Conservation (phyloP, 2,113 vertebrate species). For the Sturnus vulgaris region DNA sequence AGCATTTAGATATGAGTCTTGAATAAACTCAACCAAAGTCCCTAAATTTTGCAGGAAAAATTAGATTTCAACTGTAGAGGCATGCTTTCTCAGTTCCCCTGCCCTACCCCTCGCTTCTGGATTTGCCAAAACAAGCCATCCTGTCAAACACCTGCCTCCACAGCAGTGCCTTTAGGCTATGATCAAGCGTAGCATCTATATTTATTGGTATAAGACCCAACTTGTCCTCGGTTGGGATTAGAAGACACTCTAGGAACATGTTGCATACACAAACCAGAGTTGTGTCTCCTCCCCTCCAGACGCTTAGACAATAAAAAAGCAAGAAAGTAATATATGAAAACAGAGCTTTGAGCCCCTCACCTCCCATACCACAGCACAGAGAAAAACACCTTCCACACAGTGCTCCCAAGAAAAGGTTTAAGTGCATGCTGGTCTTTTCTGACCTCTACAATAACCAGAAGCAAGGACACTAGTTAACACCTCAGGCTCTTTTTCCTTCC, state of each 20-base stretch:
- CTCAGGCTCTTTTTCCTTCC: background rate
- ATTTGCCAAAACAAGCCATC: background rate
- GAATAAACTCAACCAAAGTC: background rate
- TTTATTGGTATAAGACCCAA: background rate
- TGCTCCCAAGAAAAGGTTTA: background rate
- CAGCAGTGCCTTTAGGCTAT: background rate
- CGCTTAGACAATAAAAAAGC: background rate
- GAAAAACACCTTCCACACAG: background rate
- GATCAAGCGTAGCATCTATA: background rate
- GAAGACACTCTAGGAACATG: background rate
- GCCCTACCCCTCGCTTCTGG: background rate
- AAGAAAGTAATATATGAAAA: background rate
- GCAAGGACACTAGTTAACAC: background rate
- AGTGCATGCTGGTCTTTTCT: background rate
- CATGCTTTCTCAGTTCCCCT: background rate
- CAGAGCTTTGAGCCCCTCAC: background rate
- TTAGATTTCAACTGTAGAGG: background rate
- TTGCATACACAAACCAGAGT: background rate
- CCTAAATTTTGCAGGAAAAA: background rate
- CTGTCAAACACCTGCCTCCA: background rate
- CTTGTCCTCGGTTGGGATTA: background rate
- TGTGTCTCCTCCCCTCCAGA: background rate
- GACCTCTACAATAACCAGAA: background rate
- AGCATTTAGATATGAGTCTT: background rate
- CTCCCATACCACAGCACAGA: background rate